Evolutionary conservation across 2,113 vertebrate genomes (phyloP), one percentile per base, ranked within the genome.

Genomic region (Chaetops frenatus): DNA sequence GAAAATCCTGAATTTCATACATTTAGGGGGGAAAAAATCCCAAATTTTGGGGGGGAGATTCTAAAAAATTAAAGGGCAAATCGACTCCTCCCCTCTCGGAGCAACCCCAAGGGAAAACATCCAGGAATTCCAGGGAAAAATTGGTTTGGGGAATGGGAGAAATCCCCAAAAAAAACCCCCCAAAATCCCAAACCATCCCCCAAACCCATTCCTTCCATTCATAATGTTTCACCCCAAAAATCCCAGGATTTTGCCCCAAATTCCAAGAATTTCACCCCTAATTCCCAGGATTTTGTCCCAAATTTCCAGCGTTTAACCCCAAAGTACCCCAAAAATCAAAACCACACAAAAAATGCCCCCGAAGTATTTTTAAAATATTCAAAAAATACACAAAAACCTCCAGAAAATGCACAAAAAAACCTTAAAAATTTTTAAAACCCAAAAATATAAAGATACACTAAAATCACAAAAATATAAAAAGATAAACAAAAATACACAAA

Each of bases 91-190:
- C 22, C 9, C 2, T 3, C 7, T 7, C 2, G 3, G 45, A 51
- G 31, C 7, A 4, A 31, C 10, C 6, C 25, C 0, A 0, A 27
- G 33, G 27, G 28, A 4, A 45, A 33, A 33, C 45, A 7, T 5
- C 6, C 1, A 1, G 7, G 27, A 62, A 72, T 54, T 54, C 28
- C 40, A 45, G 33, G 27, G 22, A 7, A 61, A 61, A 42, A 51
- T 10, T 3, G 0, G 7, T 3, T 29, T 70, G 42, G 24, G 54
- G 12, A 61, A 44, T 20, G 47, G 36, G 33, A 71, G 6, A 83
- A 54, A 54, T 18, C 33, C 27, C 14, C 24, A 20, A 35, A 44
- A 50, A 18, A 8, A 19, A 10, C 38, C 31, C 8, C 23, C 1
- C 14, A 81, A 60, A 82, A 35, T 20, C 12, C 6, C 21, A 4